phyloP scores from a whole-genome alignment of 2,797 vertebrate genomes.

The Eospalax fontanierii region DNA sequence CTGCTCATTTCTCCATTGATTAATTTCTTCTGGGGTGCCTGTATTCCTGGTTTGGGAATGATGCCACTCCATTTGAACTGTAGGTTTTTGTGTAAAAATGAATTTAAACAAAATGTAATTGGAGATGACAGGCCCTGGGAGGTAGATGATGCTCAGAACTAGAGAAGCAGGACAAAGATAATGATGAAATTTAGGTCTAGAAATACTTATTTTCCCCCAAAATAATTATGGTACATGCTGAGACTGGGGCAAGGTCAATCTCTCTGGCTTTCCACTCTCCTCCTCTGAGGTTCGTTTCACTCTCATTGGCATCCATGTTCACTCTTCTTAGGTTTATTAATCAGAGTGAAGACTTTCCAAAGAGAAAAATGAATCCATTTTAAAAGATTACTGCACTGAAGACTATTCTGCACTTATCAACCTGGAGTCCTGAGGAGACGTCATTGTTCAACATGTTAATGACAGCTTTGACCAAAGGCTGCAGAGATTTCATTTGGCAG shows the following conservation, averaged over 20 bases:
- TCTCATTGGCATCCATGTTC: neutral
- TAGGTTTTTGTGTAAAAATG: slow-evolving; percentile 48
- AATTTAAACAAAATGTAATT: slow-evolving; percentile 51
- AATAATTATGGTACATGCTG: neutral
- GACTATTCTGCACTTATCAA: slow-evolving; percentile 32
- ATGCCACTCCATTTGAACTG: neutral
- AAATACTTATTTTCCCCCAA: neutral
- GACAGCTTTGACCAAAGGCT: slow-evolving; percentile 18
- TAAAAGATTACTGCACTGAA: neutral
- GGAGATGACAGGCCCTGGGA: neutral
- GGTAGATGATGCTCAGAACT: neutral
- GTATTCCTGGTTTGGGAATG: slow-evolving; percentile 35
- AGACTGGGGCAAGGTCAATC: neutral
- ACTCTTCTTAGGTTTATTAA: neutral
- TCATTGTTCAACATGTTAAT: slow-evolving; percentile 17
- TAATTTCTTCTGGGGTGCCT: slow-evolving; percentile 48
- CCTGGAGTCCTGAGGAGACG: neutral
- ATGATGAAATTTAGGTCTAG: neutral
- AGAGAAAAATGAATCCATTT: neutral
- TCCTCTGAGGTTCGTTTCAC: neutral
- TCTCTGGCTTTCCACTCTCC: neutral
- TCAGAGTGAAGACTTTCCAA: slow-evolving; percentile 34
- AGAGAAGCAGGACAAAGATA: no score
- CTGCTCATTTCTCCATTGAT: slow-evolving; percentile 66
- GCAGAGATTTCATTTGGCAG: slow-evolving; percentile 2